A percentile compares a stretch with the other conserved stretches of the same genome.
Conservation (phyloP, 2,113 vertebrate species). For the Nothoprocta perdicaria region DNA sequence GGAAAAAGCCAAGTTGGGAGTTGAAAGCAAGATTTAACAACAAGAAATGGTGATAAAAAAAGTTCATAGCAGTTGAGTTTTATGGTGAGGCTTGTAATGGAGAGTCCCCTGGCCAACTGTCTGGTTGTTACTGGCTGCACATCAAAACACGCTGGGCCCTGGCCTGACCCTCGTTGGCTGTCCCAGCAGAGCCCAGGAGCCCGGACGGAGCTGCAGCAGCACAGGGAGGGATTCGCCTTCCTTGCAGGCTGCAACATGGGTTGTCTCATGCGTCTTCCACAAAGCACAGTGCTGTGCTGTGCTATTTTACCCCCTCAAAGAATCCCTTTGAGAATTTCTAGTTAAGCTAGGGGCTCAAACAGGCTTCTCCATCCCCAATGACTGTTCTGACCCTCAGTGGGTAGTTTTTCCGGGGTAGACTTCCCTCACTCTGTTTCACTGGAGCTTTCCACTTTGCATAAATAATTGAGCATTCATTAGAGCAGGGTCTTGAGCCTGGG, state of each 20-base stretch:
- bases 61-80: conserved; percentile 20
- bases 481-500: conserved; percentile 43
- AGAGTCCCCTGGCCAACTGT: neutral
- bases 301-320: neutral
- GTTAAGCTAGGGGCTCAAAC: neutral
- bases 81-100: neutral
- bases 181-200: neutral
- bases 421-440: conserved; percentile 51
- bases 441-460: conserved; percentile 65
- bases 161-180: neutral
- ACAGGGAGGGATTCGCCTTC: neutral
- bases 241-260: rapidly evolving
- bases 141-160: neutral
- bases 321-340: neutral
- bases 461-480: conserved; percentile 71
- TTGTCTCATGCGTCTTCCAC: neutral
- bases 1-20: conserved; percentile 47
- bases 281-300: neutral
- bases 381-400: neutral
- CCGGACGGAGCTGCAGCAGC: neutral
- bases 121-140: neutral
- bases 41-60: conserved; percentile 46
- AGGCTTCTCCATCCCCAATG: neutral
- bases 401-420: neutral
- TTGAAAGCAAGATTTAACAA: conserved; percentile 46